Evolutionary conservation across 2,888 invertebrate species (phyloP).

Genomic region (Sinhomidia bicolor): DNA sequence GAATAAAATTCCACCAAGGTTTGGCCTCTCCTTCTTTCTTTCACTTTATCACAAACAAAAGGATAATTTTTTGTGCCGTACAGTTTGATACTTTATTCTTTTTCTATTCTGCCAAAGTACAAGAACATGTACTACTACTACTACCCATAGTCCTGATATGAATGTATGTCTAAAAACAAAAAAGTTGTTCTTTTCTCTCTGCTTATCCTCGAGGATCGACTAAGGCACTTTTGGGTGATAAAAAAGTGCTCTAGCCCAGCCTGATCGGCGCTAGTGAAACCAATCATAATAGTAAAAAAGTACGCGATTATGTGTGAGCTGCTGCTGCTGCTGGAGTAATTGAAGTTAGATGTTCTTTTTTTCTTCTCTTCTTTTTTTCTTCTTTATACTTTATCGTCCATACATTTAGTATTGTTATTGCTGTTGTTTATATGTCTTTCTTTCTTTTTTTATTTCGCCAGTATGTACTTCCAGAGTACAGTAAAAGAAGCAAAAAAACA

Average conservation of each 20-base stretch:
- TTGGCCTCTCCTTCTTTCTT: background rate
- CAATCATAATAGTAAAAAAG: background rate
- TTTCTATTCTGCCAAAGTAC: background rate
- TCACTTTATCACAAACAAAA: constrained; percentile 27
- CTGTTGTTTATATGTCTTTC: constrained; percentile 12
- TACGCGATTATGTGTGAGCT: background rate
- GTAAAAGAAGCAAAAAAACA: too few relatives aligned
- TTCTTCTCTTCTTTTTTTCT: constrained; percentile 52
- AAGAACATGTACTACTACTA: background rate
- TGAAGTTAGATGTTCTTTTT: constrained; percentile 75
- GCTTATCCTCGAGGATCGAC: constrained; percentile 6
- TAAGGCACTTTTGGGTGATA: constrained; percentile 28
- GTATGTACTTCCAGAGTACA: too few relatives aligned
- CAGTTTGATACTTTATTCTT: background rate
- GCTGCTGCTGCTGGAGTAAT: constrained; percentile 66
- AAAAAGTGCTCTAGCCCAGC: constrained; percentile 27
- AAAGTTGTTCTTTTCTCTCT: too few relatives aligned
- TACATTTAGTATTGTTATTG: background rate
- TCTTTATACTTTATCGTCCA: too few relatives aligned
- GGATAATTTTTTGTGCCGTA: background rate
- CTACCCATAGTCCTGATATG: background rate
- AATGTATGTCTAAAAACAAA: background rate
- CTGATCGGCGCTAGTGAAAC: background rate
- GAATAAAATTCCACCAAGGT: constrained; percentile 7
- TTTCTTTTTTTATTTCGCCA: background rate